These are phyloP conservation scores for Meiosimyza platycephala DNA, from an alignment of 2,888 invertebrate species.

Conservation along the genomic window DNA sequence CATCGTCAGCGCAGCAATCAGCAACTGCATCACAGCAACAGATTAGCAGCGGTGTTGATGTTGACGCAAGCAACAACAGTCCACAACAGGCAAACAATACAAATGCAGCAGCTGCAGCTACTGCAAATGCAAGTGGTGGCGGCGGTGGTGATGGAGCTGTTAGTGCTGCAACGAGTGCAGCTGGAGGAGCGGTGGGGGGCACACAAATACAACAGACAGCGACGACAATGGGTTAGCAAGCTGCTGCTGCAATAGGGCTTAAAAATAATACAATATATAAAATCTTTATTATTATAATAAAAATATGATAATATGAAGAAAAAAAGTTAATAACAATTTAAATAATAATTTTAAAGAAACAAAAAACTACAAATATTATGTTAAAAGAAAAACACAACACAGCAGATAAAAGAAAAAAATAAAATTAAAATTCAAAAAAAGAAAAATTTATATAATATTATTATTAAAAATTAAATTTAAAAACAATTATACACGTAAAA, in stretches of 20 bases:
- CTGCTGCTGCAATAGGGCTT: constrained; percentile 45
- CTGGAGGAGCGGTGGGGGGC: constrained; percentile 43
- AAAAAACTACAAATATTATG: constrained; percentile 35
- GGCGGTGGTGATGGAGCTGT: constrained; percentile 7
- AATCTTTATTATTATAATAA: constrained; percentile 41
- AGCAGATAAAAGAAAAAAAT: constrained; percentile 42
- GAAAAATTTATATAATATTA: constrained; percentile 32
- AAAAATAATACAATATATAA: constrained; percentile 26
- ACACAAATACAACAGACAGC: constrained; percentile 57
- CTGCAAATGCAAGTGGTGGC: constrained; percentile 40
- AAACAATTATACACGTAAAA: background rate
- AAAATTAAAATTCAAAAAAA: constrained; percentile 34
- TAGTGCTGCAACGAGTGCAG: constrained; percentile 47
- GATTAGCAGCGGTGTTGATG: constrained; percentile 18
- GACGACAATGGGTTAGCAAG: constrained; percentile 64
- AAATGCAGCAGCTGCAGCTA: constrained; percentile 36
- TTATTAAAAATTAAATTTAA: constrained; percentile 16
- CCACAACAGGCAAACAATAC: constrained; percentile 40
- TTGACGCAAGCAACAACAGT: constrained; percentile 36
- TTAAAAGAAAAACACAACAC: constrained; percentile 39
- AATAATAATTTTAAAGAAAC: constrained; percentile 38
- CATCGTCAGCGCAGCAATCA: constrained; percentile 43
- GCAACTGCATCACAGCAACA: constrained; percentile 33
- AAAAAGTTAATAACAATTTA: constrained; percentile 42
- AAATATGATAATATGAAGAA: constrained; percentile 37